These are phyloP conservation scores for Pygocentrus nattereri DNA, from an alignment of 2,797 vertebrate genomes.

Conservation along the genomic window DNA sequence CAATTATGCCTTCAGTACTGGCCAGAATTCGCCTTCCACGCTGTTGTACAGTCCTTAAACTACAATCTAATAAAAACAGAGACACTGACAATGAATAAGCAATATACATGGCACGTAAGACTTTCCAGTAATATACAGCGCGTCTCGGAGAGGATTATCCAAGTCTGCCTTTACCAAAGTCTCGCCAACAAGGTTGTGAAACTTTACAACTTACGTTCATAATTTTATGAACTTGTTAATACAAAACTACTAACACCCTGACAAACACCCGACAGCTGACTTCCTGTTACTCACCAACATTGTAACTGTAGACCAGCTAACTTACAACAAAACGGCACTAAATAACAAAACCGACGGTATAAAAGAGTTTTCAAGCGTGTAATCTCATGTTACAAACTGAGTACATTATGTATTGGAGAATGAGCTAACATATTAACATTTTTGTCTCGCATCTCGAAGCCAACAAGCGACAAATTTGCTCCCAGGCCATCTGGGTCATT, in stretches of 20 bases:
- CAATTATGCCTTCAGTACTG: not conserved
- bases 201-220: too few species aligned
- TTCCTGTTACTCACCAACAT: not conserved
- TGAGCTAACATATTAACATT: not conserved
- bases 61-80: not conserved
- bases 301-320: too few species aligned
- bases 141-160: not conserved
- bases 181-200: not conserved
- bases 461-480: not conserved
- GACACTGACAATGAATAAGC: not conserved
- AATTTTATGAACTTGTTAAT: too few species aligned
- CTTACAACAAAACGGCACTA: too few species aligned
- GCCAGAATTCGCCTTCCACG: not conserved
- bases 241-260: too few species aligned
- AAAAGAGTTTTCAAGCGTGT: too few species aligned
- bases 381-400: not conserved
- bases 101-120: not conserved
- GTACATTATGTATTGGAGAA: not conserved
- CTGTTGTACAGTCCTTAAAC: not conserved
- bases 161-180: not conserved
- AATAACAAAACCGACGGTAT: not conserved
- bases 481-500: constrained; percentile 26
- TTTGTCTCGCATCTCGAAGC: not conserved
- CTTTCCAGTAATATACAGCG: not conserved
- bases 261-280: not conserved